Evolutionary conservation across 2,888 invertebrate genomes (phyloP), one percentile per base, ranked within the genome.

Genomic region (Diplazon laetatorius): DNA sequence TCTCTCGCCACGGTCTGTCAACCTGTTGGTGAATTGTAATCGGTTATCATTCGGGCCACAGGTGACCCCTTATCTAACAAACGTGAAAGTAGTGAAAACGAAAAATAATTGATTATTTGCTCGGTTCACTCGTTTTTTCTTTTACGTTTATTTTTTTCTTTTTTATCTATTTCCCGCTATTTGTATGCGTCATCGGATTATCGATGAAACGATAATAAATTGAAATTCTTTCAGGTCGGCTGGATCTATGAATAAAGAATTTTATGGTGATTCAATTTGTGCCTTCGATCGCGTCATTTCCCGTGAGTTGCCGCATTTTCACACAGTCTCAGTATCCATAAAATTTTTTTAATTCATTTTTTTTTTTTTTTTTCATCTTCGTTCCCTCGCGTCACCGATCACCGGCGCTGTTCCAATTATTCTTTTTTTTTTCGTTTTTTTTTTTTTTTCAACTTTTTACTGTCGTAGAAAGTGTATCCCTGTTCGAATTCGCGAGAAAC

Each of bases 141-240:
- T 63, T 42, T 16, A 9, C 66, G 35, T 48, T 59, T 66, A 2
- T 5, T 5, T 5, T 30, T 30, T 6, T 30, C 6, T 30, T 30
- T 30, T 30, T 6, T 30, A 30, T 2, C 30, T 30, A 70, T 74
- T 70, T 22, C 46, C 39, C 18, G 70, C 59, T 55, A 78, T 78
- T 70, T 70, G 48, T 74, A 78, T 70, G 69, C 65, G 25, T 74
- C 70, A 66, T 71, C 60, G 70, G 78, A 78, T 74, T 74, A 74
- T 77, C 68, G 68, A 73, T 59, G 37, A 73, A 77, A 73, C 77
- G 74, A 74, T 70, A 70, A 74, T 59, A 73, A 78, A 77, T 73
- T 69, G 73, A 18, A 78, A 73, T 78, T 65, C 59, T 62, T 70
- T 55, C 66, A 60, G 70, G 9, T 62, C 57, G 63, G 59, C 18